These are phyloP conservation scores for Atopsyche davidsoni DNA, from an alignment of 1,140 invertebrate species.

Conservation along the genomic window DNA sequence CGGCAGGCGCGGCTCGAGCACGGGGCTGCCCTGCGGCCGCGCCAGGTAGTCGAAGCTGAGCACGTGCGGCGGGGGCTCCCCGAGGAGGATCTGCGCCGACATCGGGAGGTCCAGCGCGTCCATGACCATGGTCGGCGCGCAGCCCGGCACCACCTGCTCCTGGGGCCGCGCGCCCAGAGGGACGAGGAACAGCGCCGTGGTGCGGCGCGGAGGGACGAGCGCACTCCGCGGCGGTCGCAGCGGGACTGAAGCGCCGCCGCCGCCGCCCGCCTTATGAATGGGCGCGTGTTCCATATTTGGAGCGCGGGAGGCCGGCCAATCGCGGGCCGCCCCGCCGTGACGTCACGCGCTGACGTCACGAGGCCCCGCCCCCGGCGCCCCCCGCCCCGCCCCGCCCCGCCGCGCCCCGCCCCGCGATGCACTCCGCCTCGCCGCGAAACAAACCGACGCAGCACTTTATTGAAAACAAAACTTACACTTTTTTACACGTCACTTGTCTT, in stretches of 20 bases:
- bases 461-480: too few species aligned
- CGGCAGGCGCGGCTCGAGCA: constrained; percentile 38
- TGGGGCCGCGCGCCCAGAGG: constrained; percentile 47
- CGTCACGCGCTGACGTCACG: constrained; percentile 45
- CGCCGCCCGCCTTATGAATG: constrained; percentile 47
- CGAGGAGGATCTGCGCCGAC: constrained; percentile 22
- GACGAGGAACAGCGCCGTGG: constrained; percentile 46
- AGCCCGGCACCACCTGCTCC: constrained; percentile 50
- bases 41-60: constrained; percentile 28
- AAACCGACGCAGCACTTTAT: background rate
- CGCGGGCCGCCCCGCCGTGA: constrained; percentile 37
- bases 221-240: constrained; percentile 42
- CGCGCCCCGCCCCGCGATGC: background rate
- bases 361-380: constrained; percentile 37
- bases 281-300: constrained; percentile 50
- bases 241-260: constrained; percentile 47
- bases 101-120: constrained; percentile 25
- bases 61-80: constrained; percentile 27
- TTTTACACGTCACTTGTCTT: too few species aligned
- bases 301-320: constrained; percentile 41
- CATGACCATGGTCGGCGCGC: constrained; percentile 29
- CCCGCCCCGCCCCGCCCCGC: constrained; percentile 17
- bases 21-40: constrained; percentile 11
- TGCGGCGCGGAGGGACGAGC: constrained; percentile 35
- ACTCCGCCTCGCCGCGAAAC: background rate